Percentiles rank a stretch among this genome's conserved stretches.
Conservation (phyloP, 2,888 invertebrate species). For the Oscheius myriophilus region DNA sequence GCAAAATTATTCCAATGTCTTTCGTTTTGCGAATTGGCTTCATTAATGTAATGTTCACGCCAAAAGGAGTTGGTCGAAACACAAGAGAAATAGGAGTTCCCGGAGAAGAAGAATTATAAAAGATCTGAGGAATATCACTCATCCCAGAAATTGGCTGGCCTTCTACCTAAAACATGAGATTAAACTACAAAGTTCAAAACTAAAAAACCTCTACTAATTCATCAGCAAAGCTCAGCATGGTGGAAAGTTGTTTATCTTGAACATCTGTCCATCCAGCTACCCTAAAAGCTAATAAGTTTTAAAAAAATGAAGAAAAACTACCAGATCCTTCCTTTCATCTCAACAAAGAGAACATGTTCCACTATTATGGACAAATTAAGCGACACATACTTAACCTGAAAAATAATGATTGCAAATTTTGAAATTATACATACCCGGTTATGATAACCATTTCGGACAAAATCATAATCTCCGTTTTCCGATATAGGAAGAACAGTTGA, state of each 20-base stretch:
- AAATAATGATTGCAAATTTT: no score
- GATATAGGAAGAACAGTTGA: slow-evolving; percentile 9
- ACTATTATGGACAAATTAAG: slow-evolving; percentile 22
- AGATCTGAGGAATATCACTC: slow-evolving; percentile 21
- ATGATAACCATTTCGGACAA: slow-evolving; percentile 9
- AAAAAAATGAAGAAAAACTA: not conserved
- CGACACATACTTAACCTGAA: slow-evolving; percentile 24
- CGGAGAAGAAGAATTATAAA: slow-evolving; percentile 12
- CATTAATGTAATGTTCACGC: slow-evolving; percentile 1
- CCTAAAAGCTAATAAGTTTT: not conserved
- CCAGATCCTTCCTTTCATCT: slow-evolving; percentile 16
- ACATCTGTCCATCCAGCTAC: slow-evolving; percentile 25
- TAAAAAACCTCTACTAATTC: slow-evolving; percentile 18
- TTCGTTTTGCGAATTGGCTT: slow-evolving; percentile 20
- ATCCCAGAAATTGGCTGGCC: slow-evolving; percentile 8
- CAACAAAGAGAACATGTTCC: slow-evolving; percentile 25
- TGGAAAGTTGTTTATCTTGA: slow-evolving; percentile 22
- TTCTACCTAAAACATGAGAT: slow-evolving; percentile 13
- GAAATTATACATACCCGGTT: slow-evolving; percentile 6
- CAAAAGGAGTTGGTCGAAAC: slow-evolving; percentile 21
- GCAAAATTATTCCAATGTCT: slow-evolving; percentile 17
- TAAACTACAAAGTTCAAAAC: not conserved
- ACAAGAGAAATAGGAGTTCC: slow-evolving; percentile 23
- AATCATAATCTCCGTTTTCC: slow-evolving; percentile 14
- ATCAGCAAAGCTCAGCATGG: slow-evolving; percentile 21